Percentiles rank a stretch among this genome's conserved stretches.
These are phyloP conservation scores for Lycophotia porphyrea DNA, from an alignment of 2,888 invertebrate genomes.

Conservation along the genomic window DNA sequence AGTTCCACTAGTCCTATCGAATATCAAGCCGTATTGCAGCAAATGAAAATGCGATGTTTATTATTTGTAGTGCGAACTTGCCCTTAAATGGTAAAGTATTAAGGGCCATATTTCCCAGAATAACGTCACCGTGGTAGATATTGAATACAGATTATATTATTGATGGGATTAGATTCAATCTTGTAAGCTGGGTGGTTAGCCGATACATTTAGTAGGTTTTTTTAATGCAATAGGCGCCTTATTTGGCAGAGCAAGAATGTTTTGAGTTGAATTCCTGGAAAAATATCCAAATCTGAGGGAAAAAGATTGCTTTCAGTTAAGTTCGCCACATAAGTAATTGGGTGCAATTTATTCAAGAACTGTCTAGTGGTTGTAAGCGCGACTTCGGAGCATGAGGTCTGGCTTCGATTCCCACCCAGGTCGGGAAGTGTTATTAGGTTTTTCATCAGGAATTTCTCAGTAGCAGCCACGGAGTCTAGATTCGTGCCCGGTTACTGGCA, in stretches of 20 bases:
- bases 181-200: constrained; percentile 40
- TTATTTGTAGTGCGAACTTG: constrained; percentile 48
- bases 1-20: constrained; percentile 34
- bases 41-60: constrained; percentile 60
- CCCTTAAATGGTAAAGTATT: constrained; percentile 57
- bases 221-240: constrained; percentile 23
- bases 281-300: not conserved
- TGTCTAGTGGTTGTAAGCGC: too few species aligned
- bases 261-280: constrained; percentile 2
- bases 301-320: not conserved
- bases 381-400: too few species aligned
- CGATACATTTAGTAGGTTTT: constrained; percentile 27
- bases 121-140: constrained; percentile 49
- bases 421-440: too few species aligned
- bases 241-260: constrained; percentile 3
- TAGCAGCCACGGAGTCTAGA: too few species aligned
- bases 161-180: constrained; percentile 51
- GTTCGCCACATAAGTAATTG: not conserved
- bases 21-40: constrained; percentile 30
- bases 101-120: constrained; percentile 44
- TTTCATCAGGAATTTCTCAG: too few species aligned
- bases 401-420: too few species aligned
- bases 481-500: too few species aligned
- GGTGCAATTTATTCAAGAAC: not conserved
- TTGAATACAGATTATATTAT: constrained; percentile 47